Conservation (phyloP, 2,888 invertebrate species). For the Hymenopus coronatus region DNA sequence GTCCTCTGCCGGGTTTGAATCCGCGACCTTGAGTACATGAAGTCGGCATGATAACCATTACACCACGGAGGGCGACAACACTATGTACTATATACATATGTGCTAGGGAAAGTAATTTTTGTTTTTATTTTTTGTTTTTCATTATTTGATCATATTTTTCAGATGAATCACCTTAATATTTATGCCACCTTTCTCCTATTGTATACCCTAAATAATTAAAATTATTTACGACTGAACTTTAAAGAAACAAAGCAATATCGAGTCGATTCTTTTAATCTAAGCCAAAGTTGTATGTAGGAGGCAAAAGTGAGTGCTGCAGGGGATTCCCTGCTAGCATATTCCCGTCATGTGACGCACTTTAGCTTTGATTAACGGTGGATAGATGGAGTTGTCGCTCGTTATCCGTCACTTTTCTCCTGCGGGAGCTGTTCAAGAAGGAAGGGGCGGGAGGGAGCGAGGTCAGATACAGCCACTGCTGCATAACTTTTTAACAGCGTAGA, state of each 20-base stretch:
- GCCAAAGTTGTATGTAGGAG: background rate
- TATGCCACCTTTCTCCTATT: no score
- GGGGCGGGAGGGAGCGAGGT: slow-evolving; percentile 45
- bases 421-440: background rate
- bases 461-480: slow-evolving; percentile 45
- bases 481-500: slow-evolving; percentile 42
- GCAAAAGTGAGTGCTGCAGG: background rate
- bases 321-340: background rate
- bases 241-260: background rate
- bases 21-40: no score
- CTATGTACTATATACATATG: no score
- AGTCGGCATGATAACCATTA: no score
- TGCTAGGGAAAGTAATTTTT: no score
- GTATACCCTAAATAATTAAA: no score
- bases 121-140: no score
- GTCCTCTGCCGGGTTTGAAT: no score
- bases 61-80: no score
- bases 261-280: background rate
- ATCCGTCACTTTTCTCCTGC: background rate
- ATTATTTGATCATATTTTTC: no score
- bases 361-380: background rate
- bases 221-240: no score
- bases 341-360: background rate
- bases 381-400: background rate
- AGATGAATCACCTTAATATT: no score